A percentile compares a stretch with the other conserved stretches of the same genome.
phyloP scores from a whole-genome alignment of 2,113 vertebrate species.

The Melierax canorus region DNA sequence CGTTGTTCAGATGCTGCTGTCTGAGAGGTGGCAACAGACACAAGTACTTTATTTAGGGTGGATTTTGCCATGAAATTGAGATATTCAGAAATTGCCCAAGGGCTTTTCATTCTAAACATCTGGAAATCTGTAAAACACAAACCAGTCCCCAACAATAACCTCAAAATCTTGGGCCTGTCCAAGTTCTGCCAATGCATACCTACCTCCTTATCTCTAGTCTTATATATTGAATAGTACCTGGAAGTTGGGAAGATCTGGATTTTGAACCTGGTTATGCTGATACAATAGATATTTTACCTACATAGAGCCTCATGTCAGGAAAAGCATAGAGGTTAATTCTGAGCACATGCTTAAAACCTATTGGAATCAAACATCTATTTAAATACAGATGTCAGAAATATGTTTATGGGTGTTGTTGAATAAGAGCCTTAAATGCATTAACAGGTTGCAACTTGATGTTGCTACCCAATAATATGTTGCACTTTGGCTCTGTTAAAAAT shows the following conservation, averaged over 20 bases:
- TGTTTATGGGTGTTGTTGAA: conserved; percentile 46
- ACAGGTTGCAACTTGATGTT: conserved; percentile 23
- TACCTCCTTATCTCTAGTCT: neutral
- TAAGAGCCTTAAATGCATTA: conserved; percentile 25
- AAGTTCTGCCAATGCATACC: neutral
- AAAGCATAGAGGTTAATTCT: conserved; percentile 43
- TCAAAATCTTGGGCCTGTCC: neutral
- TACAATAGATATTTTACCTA: neutral
- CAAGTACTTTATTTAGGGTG: neutral
- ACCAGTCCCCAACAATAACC: neutral
- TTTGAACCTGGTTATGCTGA: neutral
- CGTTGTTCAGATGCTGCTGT: neutral
- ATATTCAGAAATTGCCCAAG: neutral
- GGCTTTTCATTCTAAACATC: neutral
- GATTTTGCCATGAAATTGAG: neutral
- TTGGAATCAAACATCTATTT: conserved; percentile 26
- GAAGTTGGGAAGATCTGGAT: neutral
- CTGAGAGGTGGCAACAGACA: neutral
- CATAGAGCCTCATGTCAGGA: neutral
- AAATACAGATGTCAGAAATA: conserved; percentile 26
- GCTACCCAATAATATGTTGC: neutral
- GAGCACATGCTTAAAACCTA: conserved; percentile 37
- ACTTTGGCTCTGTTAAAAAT: conserved; percentile 19
- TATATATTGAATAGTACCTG: neutral
- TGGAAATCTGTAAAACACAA: neutral